phyloP scores from a whole-genome alignment of 2,113 vertebrate genomes.

The Oncorhynchus gorbuscha region DNA sequence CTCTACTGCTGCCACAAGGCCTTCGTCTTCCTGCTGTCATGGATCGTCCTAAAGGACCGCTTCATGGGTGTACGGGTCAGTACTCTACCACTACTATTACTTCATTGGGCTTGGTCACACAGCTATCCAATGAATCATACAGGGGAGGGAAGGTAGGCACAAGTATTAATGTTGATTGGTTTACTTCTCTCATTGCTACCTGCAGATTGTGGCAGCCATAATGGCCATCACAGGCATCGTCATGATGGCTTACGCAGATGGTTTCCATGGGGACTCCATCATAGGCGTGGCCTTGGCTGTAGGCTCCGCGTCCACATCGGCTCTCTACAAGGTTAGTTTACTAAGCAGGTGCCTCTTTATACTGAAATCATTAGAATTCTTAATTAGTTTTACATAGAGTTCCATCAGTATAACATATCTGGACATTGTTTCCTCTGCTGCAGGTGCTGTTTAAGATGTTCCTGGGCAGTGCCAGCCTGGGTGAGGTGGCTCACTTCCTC shows the following conservation, averaged over 20 bases:
- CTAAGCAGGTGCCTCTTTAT: neutral
- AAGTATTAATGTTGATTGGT: too few species aligned
- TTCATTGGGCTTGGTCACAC: too few species aligned
- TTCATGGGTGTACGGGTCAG: slow-evolving; percentile 99
- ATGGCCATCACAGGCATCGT: slow-evolving; percentile 99
- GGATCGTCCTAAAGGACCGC: slow-evolving; percentile 98
- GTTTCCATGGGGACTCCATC: slow-evolving; percentile 95
- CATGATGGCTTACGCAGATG: slow-evolving; percentile 99
- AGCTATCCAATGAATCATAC: neutral
- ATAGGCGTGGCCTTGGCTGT: slow-evolving; percentile 95
- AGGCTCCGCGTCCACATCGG: slow-evolving; percentile 95
- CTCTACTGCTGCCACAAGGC: slow-evolving; percentile 99
- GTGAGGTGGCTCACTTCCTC: slow-evolving; percentile 93
- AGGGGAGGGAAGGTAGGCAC: too few species aligned
- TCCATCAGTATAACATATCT: slow-evolving; percentile 6
- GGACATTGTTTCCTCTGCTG: slow-evolving; percentile 70
- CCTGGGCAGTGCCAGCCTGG: slow-evolving; percentile 92
- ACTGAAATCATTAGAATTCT: neutral
- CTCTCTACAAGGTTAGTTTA: slow-evolving; percentile 87
- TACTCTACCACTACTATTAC: slow-evolving; percentile 11
- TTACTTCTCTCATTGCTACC: slow-evolving; percentile 19
- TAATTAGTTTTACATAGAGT: neutral
- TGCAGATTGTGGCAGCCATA: slow-evolving; percentile 96
- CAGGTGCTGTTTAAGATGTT: slow-evolving; percentile 99
- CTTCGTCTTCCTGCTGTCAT: slow-evolving; percentile 98